These are phyloP conservation scores for Gymnogyps californianus DNA, from an alignment of 2,113 vertebrate species.

Conservation along the genomic window DNA sequence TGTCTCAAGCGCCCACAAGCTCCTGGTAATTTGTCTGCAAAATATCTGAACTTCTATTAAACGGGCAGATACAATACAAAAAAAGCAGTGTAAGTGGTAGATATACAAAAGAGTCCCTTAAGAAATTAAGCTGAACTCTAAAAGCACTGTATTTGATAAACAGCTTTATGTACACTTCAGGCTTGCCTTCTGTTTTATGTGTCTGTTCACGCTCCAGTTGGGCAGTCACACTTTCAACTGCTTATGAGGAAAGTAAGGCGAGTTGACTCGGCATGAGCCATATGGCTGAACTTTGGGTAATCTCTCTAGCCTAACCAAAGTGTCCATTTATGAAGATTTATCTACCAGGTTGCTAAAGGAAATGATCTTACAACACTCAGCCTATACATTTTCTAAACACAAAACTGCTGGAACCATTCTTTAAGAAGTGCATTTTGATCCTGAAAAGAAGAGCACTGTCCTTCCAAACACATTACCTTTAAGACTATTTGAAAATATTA, in stretches of 20 bases:
- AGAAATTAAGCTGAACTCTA: not conserved
- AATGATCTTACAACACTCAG: not conserved
- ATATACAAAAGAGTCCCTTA: not conserved
- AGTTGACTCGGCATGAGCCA: rapidly evolving
- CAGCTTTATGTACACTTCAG: not conserved
- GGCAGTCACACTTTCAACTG: not conserved
- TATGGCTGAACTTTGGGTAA: not conserved
- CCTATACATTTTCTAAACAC: not conserved
- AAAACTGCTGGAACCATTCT: not conserved
- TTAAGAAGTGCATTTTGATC: not conserved
- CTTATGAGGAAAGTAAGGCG: not conserved
- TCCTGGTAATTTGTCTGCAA: not conserved
- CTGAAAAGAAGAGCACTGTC: not conserved
- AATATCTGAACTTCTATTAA: not conserved
- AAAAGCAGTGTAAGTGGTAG: not conserved
- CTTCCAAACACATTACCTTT: not conserved
- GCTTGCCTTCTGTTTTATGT: not conserved
- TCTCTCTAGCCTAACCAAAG: not conserved
- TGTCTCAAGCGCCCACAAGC: not conserved
- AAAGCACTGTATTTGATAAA: not conserved
- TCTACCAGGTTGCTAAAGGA: not conserved
- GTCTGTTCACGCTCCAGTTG: rapidly evolving
- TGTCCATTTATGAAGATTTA: not conserved
- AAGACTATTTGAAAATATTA: not conserved
- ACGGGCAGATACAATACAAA: not conserved